Percentiles rank a stretch among this genome's conserved stretches.
These are phyloP conservation scores for Dexiosoma caninum DNA, from an alignment of 2,888 invertebrate species.

Conservation along the genomic window DNA sequence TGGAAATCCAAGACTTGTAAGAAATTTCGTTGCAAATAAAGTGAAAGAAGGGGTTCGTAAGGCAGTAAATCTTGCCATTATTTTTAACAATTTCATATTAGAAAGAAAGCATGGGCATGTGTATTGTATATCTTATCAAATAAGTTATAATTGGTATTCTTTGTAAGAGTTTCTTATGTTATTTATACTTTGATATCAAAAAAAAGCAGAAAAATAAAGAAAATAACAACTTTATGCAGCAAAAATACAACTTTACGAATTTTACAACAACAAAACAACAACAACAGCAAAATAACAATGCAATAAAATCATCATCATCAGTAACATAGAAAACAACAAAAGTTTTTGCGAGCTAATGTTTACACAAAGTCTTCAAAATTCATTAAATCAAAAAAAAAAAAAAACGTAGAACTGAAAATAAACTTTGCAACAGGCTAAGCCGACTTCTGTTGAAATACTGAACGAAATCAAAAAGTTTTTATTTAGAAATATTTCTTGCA, in stretches of 20 bases:
- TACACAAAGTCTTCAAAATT: slow-evolving; percentile 1
- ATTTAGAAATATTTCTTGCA: background rate
- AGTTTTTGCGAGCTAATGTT: background rate
- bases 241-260: slow-evolving; percentile 6
- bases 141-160: slow-evolving; percentile 22
- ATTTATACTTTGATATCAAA: background rate
- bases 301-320: slow-evolving; percentile 4
- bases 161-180: slow-evolving; percentile 1
- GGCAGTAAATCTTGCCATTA: background rate
- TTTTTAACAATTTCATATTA: background rate
- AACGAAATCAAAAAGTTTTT: background rate
- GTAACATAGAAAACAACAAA: background rate
- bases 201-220: background rate
- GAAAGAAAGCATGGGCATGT: background rate
- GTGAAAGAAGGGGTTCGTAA: too few relatives aligned
- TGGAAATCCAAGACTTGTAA: background rate
- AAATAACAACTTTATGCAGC: slow-evolving; percentile 27
- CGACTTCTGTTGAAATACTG: background rate
- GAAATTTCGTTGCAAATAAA: background rate
- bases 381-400: background rate
- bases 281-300: background rate
- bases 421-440: background rate
- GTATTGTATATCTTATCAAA: background rate
- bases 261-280: background rate
- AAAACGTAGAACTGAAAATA: background rate